Percentiles rank a stretch among this genome's conserved stretches.
These are phyloP conservation scores for Serripes groenlandicus DNA, from an alignment of 2,888 invertebrate genomes.

Conservation along the genomic window DNA sequence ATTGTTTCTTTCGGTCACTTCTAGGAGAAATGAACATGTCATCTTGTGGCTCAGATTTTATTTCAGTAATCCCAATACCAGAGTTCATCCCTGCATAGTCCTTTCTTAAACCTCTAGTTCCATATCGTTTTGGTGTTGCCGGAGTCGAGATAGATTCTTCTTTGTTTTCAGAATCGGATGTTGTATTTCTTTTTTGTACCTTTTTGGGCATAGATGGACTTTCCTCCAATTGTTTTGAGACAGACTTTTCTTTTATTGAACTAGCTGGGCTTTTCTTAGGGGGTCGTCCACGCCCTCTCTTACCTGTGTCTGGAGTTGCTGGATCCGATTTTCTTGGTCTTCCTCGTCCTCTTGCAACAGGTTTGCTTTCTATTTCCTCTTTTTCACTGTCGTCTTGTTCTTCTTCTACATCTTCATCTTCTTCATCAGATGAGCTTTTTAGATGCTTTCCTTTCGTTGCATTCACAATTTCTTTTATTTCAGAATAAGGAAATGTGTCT, in stretches of 20 bases:
- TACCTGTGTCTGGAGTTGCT: slow-evolving; percentile 11
- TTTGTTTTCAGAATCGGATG: not conserved
- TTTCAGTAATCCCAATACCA: slow-evolving; percentile 44
- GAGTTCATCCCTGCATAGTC: slow-evolving; percentile 63
- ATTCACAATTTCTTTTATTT: slow-evolving; percentile 65
- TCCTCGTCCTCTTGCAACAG: not conserved
- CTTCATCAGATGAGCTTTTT: not conserved
- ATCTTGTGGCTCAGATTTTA: slow-evolving; percentile 24
- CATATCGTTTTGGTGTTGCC: slow-evolving; percentile 60
- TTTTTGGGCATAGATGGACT: not conserved
- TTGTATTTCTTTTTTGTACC: not conserved
- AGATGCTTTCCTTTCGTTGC: slow-evolving; percentile 42
- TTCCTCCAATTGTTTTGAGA: not conserved
- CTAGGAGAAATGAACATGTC: not conserved
- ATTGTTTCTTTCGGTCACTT: not conserved
- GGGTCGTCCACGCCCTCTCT: slow-evolving; percentile 42
- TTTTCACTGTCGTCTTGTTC: not conserved
- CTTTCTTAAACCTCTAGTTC: slow-evolving; percentile 67
- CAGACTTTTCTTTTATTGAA: not conserved
- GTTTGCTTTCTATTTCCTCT: not conserved
- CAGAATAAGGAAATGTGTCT: slow-evolving; percentile 63
- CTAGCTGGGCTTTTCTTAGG: slow-evolving; percentile 32
- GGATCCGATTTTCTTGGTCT: not conserved
- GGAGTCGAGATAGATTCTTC: slow-evolving; percentile 6
- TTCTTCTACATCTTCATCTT: not conserved